Evolutionary conservation across 2,113 vertebrate species (phyloP).

Genomic region (Alaudala cheleensis): DNA sequence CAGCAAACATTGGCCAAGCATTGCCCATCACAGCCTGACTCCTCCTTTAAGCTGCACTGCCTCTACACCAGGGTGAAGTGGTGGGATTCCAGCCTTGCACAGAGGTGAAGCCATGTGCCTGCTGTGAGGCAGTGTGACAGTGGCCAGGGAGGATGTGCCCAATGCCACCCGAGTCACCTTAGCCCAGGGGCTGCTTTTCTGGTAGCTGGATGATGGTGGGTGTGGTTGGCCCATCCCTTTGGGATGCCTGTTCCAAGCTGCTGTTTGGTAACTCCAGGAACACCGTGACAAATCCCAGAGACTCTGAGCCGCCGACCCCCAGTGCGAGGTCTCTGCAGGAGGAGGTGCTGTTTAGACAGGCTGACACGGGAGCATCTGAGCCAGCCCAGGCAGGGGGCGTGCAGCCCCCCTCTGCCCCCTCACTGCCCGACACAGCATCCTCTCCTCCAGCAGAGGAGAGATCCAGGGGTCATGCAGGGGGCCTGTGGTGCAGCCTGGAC

Average conservation of each 20-base stretch:
- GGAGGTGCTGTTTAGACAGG: constrained; percentile 47
- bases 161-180: not conserved
- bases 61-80: rapidly evolving
- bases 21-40: rapidly evolving
- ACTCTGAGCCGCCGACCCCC: not conserved
- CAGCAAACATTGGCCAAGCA: not conserved
- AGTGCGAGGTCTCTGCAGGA: not conserved
- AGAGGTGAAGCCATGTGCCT: not conserved
- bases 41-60: not conserved
- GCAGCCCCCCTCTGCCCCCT: not conserved
- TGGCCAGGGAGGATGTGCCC: not conserved
- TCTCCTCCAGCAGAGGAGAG: not conserved
- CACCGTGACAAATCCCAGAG: not conserved
- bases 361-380: not conserved
- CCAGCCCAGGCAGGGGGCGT: not conserved
- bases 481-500: not conserved
- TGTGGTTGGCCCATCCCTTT: not conserved
- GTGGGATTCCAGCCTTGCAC: not conserved
- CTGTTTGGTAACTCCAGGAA: not conserved
- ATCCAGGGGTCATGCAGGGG: not conserved
- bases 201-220: not conserved
- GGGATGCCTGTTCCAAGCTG: not conserved
- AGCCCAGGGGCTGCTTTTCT: not conserved
- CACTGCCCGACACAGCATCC: rapidly evolving
- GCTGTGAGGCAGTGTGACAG: not conserved